These are phyloP conservation scores for Brachionus angularis DNA, from an alignment of 1,140 invertebrate genomes.

Conservation along the genomic window DNA sequence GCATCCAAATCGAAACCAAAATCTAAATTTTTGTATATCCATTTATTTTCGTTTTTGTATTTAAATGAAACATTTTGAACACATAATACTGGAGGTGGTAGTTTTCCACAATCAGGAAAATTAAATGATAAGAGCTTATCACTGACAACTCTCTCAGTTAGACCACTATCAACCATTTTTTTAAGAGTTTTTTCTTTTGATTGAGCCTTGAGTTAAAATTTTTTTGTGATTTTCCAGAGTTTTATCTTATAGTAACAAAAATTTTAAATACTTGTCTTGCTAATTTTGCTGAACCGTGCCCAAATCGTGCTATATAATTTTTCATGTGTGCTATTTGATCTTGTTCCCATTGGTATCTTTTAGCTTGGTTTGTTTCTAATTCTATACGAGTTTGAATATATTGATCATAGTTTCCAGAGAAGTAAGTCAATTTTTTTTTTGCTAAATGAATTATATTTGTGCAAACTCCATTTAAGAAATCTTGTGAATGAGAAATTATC, in stretches of 20 bases:
- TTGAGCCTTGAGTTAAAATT: too few species aligned
- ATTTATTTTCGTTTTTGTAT: slow-evolving; percentile 62
- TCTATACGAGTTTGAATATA: slow-evolving; percentile 88
- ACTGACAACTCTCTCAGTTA: slow-evolving; percentile 84
- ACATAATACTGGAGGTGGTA: slow-evolving; percentile 98
- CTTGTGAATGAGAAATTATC: slow-evolving; percentile 99
- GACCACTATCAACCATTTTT: slow-evolving; percentile 95
- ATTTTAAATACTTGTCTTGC: too few species aligned
- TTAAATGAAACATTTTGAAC: slow-evolving; percentile 94
- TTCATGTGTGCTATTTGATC: slow-evolving; percentile 99
- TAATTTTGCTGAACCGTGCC: slow-evolving; percentile 95
- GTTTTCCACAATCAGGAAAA: slow-evolving; percentile 89
- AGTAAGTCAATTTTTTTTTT: slow-evolving; percentile 66
- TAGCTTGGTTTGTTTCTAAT: slow-evolving; percentile 94
- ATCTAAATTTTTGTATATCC: slow-evolving; percentile 94
- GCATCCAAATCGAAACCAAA: slow-evolving; percentile 99
- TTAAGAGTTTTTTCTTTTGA: slow-evolving; percentile 98
- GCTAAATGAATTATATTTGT: slow-evolving; percentile 96
- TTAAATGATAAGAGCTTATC: slow-evolving; percentile 88
- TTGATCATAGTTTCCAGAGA: slow-evolving; percentile 83
- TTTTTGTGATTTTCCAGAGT: too few species aligned
- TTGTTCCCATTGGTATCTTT: slow-evolving; percentile 99
- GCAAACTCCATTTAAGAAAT: slow-evolving; percentile 98
- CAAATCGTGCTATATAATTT: slow-evolving; percentile 96
- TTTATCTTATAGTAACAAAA: too few species aligned